phyloP scores from a whole-genome alignment of 2,888 invertebrate genomes.

The Meliscaeva auricollis region DNA sequence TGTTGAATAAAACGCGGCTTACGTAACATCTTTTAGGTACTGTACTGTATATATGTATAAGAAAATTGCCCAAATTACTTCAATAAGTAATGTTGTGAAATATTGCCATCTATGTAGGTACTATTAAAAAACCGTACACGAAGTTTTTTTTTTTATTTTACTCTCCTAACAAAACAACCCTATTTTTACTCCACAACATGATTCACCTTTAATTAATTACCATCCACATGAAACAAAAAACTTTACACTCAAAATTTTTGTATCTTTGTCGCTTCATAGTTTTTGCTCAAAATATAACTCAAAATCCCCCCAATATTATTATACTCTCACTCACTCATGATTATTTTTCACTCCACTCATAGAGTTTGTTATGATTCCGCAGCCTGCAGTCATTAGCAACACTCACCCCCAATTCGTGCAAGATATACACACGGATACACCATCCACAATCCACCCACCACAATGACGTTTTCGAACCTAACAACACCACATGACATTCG shows the following conservation, averaged over 20 bases:
- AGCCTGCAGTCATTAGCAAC: neutral
- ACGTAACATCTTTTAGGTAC: too few species aligned
- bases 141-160: neutral
- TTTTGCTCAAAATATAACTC: slow-evolving; percentile 3
- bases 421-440: neutral
- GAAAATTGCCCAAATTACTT: neutral
- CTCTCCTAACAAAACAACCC: neutral
- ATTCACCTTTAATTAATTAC: slow-evolving; percentile 22
- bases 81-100: neutral
- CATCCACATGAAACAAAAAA: slow-evolving; percentile 28
- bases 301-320: neutral
- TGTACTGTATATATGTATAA: too few species aligned
- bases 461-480: slow-evolving; percentile 28
- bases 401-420: slow-evolving; percentile 35
- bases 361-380: slow-evolving; percentile 65
- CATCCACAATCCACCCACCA: slow-evolving; percentile 40
- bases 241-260: slow-evolving; percentile 36
- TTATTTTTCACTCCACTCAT: slow-evolving; percentile 37
- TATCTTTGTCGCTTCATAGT: slow-evolving; percentile 47
- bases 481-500: slow-evolving; percentile 53
- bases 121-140: neutral
- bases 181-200: slow-evolving; percentile 1
- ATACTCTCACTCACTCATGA: slow-evolving; percentile 20
- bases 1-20: too few species aligned
- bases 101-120: neutral